These are phyloP conservation scores for Cygnus olor DNA, from an alignment of 2,797 vertebrate genomes.

Conservation along the genomic window DNA sequence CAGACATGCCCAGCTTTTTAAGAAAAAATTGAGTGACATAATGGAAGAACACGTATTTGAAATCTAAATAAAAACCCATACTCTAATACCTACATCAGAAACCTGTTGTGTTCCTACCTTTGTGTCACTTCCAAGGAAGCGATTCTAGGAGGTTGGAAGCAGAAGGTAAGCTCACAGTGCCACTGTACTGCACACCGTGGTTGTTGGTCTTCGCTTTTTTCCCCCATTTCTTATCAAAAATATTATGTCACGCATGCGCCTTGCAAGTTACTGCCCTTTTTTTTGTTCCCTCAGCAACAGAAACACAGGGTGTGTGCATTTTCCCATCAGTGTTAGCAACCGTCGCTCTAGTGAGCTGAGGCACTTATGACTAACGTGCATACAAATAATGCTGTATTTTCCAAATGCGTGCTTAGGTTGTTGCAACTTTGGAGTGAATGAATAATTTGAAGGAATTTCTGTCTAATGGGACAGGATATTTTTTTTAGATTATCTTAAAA, in stretches of 20 bases:
- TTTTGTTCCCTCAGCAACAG: neutral
- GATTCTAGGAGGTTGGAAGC: neutral
- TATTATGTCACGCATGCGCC: neutral
- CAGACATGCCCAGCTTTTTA: neutral
- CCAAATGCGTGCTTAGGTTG: neutral
- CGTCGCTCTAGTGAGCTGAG: neutral
- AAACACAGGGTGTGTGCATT: constrained; percentile 8
- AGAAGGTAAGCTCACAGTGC: neutral
- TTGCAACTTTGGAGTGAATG: neutral
- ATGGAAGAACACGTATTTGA: neutral
- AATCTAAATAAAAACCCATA: neutral
- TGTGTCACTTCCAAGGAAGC: neutral
- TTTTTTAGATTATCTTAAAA: neutral
- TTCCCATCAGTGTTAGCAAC: neutral
- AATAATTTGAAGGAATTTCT: neutral
- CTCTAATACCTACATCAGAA: neutral
- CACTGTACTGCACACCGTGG: neutral
- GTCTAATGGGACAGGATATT: neutral
- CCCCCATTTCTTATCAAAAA: constrained; percentile 25
- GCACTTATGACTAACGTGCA: neutral
- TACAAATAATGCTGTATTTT: neutral
- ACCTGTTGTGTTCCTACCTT: neutral
- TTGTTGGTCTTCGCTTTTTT: neutral
- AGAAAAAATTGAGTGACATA: neutral
- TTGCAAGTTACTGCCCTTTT: neutral